A percentile compares a stretch with the other conserved stretches of the same genome.
Conservation (phyloP, 2,797 vertebrate species). For the Mus caroli region DNA sequence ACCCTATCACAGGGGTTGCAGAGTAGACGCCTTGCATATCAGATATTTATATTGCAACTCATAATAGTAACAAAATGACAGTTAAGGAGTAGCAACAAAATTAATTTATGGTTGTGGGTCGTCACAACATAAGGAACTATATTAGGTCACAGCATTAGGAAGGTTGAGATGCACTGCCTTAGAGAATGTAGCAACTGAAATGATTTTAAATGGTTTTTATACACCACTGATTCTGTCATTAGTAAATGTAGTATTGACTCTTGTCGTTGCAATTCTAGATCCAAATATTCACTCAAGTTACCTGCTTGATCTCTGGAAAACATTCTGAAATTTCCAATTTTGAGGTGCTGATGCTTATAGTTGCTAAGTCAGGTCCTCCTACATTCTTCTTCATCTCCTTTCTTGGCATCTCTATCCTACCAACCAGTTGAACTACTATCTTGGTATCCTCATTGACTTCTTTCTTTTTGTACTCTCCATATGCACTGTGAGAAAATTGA, state of each 20-base stretch:
- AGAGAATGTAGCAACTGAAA: background rate
- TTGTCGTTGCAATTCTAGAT: background rate
- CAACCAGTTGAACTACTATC: background rate
- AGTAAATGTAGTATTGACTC: background rate
- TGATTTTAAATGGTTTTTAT: background rate
- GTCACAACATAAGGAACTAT: background rate
- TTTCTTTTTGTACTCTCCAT: background rate
- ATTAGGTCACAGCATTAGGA: background rate
- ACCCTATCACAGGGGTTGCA: background rate
- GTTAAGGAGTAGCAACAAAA: background rate
- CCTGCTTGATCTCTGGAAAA: background rate
- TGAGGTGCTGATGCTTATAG: background rate
- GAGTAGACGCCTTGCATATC: background rate
- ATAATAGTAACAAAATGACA: background rate
- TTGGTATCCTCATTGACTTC: background rate
- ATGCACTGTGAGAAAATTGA: background rate
- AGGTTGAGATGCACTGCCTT: background rate
- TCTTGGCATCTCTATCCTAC: background rate
- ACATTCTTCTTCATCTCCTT: background rate
- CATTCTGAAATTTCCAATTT: constrained; percentile 12
- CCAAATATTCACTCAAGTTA: background rate
- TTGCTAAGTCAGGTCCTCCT: too few species aligned
- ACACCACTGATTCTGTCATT: background rate
- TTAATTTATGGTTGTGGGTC: background rate
- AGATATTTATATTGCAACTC: background rate